Conservation (phyloP, 2,888 invertebrate species). For the Ypsolopha scabrella region DNA sequence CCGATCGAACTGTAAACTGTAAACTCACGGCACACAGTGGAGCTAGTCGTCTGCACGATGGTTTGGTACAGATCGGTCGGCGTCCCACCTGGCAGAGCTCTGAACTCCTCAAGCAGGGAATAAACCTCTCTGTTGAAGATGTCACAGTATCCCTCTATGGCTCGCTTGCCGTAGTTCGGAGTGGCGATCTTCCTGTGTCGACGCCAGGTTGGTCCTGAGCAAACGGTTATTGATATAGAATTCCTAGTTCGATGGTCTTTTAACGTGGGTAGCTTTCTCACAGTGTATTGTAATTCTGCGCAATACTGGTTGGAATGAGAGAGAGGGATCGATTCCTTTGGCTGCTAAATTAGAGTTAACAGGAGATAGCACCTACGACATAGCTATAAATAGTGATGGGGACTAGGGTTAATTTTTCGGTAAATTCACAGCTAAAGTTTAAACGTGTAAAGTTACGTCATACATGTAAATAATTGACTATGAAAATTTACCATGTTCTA, state of each 20-base stretch:
- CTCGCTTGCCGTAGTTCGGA: slow-evolving; percentile 42
- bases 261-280: too few species aligned
- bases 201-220: slow-evolving; percentile 38
- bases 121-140: slow-evolving; percentile 37
- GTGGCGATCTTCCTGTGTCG: slow-evolving; percentile 48
- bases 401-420: neutral
- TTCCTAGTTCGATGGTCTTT: neutral
- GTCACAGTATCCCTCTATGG: slow-evolving; percentile 31
- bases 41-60: slow-evolving; percentile 36
- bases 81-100: slow-evolving; percentile 11
- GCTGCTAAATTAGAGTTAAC: neutral
- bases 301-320: too few species aligned
- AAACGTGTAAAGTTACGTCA: too few species aligned
- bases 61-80: slow-evolving; percentile 28
- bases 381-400: neutral
- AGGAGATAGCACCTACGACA: too few species aligned
- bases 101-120: slow-evolving; percentile 22
- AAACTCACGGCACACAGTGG: slow-evolving; percentile 45
- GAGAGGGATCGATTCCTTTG: too few species aligned
- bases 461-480: too few species aligned
- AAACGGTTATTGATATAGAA: neutral
- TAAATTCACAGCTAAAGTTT: too few species aligned
- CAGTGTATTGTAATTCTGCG: too few species aligned
- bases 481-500: too few species aligned
- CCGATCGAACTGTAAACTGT: too few species aligned